Base-by-base conservation (phyloP, 64 coral and sea anemone genomes). In the Anthopleura sola region DNA sequence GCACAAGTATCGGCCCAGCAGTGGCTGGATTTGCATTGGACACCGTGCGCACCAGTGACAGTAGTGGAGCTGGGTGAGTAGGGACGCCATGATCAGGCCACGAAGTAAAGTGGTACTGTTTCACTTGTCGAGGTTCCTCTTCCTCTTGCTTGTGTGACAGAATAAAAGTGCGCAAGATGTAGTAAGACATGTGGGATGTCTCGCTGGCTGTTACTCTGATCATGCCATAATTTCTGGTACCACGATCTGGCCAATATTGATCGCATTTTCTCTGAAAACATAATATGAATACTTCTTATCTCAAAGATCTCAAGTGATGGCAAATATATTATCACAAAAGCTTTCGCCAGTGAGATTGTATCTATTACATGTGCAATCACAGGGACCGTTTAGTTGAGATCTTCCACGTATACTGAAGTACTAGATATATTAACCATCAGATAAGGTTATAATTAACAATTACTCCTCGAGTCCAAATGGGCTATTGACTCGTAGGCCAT, bases 51-150 rank as follows among this genome's bases (percentile, higher is more conserved):
- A 97, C 90, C 68, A 97, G 75, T 36, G 94, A 97, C 10, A 97
- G 75, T 33, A 97, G 78, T 31, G 90, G 94, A 21, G 87, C 90
- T 84, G 94, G 78, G 79, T 97, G 94, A 16, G 78, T 84, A 0
- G 94, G 94, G n/a, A 97, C 94, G 10, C 94, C 94, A 64, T 97
- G 94, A 82, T 97, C 94, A 20, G 94, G 94, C 94, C 94, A 97
- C 33, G 94, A 81, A 12, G 91, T 93, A n/a, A 92, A 92, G 79
- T 97, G 94, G 60, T 91, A 97, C 36, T 97, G 94, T 31, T 84
- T 92, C 10, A 97, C 37, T 10, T 81, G 55, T 34, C 94, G 71
- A 32, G 87, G 85, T 51, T 92, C 90, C 12, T 90, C 94, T 75
- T 82, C 69, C 20, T 87, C 89, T 75, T 80, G 26, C 33, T 86